Conservation (phyloP, 2,888 invertebrate species). For the Papilio demoleus region DNA sequence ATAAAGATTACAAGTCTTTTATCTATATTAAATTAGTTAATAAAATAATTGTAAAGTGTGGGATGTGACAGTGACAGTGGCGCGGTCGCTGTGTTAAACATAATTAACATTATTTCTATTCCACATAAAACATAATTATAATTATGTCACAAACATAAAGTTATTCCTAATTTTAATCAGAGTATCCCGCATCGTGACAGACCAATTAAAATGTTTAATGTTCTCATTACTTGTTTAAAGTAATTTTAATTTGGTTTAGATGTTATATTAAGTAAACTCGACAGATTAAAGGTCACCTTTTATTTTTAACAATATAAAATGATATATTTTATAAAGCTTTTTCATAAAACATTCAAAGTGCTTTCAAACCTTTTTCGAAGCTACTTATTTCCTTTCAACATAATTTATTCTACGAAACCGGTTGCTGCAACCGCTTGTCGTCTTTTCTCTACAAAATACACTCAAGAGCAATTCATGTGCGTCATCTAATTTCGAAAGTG, state of each 20-base stretch:
- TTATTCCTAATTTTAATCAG: neutral
- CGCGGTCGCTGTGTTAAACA: neutral
- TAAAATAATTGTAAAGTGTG: no score
- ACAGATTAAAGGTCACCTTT: neutral
- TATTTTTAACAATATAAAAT: neutral
- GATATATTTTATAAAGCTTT: no score
- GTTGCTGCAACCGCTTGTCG: no score
- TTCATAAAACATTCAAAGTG: neutral
- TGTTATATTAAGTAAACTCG: neutral
- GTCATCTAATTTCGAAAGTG: no score
- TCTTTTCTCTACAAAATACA: no score
- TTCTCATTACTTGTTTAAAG: neutral
- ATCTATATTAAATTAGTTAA: no score
- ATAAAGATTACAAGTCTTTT: no score
- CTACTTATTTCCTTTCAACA: neutral
- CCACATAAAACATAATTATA: neutral
- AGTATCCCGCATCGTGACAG: neutral
- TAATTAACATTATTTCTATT: neutral
- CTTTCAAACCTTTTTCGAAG: neutral
- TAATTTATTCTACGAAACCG: no score
- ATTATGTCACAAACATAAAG: neutral
- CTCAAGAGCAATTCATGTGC: no score
- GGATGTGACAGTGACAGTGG: no score
- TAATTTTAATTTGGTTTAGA: neutral
- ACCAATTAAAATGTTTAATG: neutral